These are phyloP conservation scores for Origma solitaria DNA, from an alignment of 2,113 vertebrate species.

Conservation along the genomic window DNA sequence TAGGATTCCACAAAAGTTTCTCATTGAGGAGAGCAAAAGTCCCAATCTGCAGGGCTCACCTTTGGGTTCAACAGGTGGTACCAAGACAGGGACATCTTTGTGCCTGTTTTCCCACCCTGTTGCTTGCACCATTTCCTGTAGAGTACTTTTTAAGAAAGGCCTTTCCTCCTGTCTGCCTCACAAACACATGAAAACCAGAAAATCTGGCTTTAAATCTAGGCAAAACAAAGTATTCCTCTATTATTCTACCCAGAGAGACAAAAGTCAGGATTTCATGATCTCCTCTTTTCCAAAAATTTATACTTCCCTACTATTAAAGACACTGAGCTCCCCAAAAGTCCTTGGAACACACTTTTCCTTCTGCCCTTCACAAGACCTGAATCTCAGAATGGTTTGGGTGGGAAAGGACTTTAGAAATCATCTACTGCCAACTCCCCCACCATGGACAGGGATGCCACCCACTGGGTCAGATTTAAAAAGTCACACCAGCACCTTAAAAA, in stretches of 20 bases:
- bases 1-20: neutral
- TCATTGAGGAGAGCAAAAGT: neutral
- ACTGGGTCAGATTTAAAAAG: neutral
- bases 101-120: neutral
- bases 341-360: neutral
- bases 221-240: neutral
- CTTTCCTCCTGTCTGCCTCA: neutral
- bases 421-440: neutral
- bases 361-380: neutral
- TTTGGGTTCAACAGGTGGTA: neutral
- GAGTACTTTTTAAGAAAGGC: neutral
- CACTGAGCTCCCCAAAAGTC: neutral
- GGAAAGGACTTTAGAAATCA: neutral
- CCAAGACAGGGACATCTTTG: rapidly evolving
- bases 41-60: too few relatives aligned
- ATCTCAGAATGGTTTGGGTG: neutral
- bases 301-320: neutral
- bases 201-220: neutral
- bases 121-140: neutral
- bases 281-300: neutral
- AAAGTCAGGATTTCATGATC: neutral
- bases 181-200: neutral
- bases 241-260: neutral
- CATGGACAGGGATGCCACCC: neutral
- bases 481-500: neutral